Conservation (phyloP, 2,113 vertebrate species). For the Ceyx margarethae region DNA sequence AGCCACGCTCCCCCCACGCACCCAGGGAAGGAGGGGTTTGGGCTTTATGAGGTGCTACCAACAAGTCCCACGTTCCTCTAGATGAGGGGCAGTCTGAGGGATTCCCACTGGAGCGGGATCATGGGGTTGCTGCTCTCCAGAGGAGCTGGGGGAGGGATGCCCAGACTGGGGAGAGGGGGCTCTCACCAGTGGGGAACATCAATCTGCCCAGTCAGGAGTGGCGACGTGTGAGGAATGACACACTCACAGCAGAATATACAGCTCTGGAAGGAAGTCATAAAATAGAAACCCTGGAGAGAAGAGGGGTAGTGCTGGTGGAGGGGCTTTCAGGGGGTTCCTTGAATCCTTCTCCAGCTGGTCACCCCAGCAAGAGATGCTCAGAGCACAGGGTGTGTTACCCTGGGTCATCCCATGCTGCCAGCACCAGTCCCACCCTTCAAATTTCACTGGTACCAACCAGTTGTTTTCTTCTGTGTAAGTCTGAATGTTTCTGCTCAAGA, state of each 20-base stretch:
- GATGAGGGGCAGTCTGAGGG: background rate
- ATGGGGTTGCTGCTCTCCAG: background rate
- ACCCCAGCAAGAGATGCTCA: background rate
- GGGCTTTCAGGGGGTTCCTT: background rate
- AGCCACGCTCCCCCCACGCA: fast-evolving
- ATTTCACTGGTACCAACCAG: background rate
- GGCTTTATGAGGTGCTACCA: background rate
- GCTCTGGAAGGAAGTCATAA: background rate
- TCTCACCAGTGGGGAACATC: fast-evolving
- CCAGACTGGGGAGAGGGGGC: fast-evolving
- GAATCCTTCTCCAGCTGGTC: background rate
- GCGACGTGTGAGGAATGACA: background rate
- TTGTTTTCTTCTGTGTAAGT: background rate
- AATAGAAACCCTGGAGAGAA: background rate
- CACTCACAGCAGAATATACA: background rate
- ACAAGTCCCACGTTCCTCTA: background rate
- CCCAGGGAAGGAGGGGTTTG: background rate
- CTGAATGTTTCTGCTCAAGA: background rate
- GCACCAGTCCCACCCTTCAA: background rate
- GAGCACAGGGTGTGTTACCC: background rate
- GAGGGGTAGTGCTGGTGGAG: background rate
- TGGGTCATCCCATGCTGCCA: fast-evolving
- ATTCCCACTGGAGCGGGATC: fast-evolving
- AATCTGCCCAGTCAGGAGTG: background rate
- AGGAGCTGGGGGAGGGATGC: background rate